Percentiles rank a stretch among this genome's conserved stretches.
These are phyloP conservation scores for Theristicus caerulescens DNA, from an alignment of 2,113 vertebrate genomes.

Conservation along the genomic window DNA sequence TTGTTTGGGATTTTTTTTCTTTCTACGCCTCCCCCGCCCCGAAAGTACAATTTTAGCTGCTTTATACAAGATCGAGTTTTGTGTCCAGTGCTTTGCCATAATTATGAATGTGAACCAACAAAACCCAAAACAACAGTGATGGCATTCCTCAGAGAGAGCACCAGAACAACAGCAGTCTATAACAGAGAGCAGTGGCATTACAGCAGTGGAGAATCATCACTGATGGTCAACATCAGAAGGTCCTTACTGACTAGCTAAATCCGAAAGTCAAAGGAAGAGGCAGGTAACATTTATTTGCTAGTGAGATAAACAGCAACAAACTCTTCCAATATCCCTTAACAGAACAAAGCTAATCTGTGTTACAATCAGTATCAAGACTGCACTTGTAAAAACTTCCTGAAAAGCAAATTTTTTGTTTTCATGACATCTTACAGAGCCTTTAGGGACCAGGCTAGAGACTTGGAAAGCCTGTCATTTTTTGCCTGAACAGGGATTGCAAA, in stretches of 20 bases:
- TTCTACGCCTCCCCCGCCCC: not conserved
- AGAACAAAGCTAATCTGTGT: not conserved
- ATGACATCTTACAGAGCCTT: not conserved
- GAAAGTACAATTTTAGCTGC: not conserved
- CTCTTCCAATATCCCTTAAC: not conserved
- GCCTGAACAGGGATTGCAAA: not conserved
- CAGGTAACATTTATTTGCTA: not conserved
- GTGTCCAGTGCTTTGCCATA: not conserved
- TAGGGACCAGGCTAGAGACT: not conserved
- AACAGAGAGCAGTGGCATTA: not conserved
- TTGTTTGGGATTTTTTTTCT: not conserved
- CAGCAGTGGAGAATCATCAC: not conserved
- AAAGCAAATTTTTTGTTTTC: not conserved
- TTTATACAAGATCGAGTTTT: not conserved
- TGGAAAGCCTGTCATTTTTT: not conserved
- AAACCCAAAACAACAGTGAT: rapidly evolving
- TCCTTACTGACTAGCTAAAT: not conserved
- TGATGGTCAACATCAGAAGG: not conserved
- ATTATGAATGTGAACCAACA: not conserved
- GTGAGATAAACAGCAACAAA: not conserved
- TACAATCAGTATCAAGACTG: not conserved
- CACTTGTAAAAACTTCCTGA: not conserved
- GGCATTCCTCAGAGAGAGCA: not conserved
- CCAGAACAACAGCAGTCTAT: rapidly evolving
- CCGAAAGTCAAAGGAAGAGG: not conserved